Conservation (phyloP, 2,797 vertebrate genomes). For the Rhynchotus rufescens region DNA sequence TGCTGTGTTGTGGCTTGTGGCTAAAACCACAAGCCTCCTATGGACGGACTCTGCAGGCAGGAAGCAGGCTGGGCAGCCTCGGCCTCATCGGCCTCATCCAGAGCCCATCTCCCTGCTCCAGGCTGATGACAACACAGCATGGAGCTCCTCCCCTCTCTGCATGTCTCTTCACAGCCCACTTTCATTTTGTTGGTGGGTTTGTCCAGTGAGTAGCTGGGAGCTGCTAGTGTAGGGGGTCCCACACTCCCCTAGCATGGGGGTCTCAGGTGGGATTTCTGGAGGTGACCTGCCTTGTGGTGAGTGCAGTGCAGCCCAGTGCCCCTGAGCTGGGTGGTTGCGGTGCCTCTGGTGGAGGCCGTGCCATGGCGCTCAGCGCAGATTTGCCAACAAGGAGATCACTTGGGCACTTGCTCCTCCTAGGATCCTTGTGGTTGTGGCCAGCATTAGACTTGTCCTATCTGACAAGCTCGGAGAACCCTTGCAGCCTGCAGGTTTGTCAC, state of each 20-base stretch:
- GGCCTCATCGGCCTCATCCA: not conserved
- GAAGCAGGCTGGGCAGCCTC: not conserved
- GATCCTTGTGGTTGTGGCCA: not conserved
- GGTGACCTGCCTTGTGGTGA: fast-evolving
- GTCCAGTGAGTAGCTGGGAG: not conserved
- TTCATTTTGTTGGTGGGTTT: not conserved
- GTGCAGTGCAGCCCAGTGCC: not conserved
- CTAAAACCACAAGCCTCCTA: not conserved
- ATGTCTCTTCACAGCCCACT: not conserved
- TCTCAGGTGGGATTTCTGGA: not conserved
- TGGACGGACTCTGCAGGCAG: too few relatives aligned
- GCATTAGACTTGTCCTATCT: not conserved
- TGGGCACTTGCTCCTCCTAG: not conserved
- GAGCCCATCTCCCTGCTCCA: not conserved
- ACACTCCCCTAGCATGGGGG: not conserved
- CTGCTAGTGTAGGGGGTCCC: too few relatives aligned
- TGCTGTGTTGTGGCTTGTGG: not conserved
- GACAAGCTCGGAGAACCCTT: not conserved
- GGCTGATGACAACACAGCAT: not conserved
- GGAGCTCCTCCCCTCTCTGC: not conserved
- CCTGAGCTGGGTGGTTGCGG: not conserved
- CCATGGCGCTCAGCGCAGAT: not conserved
- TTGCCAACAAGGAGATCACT: not conserved
- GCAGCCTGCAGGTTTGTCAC: fast-evolving
- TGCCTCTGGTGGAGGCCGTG: not conserved